Evolutionary conservation across 2,113 vertebrate species (phyloP), one percentile per base, ranked within the genome.

Genomic region (Apeltes quadracus): DNA sequence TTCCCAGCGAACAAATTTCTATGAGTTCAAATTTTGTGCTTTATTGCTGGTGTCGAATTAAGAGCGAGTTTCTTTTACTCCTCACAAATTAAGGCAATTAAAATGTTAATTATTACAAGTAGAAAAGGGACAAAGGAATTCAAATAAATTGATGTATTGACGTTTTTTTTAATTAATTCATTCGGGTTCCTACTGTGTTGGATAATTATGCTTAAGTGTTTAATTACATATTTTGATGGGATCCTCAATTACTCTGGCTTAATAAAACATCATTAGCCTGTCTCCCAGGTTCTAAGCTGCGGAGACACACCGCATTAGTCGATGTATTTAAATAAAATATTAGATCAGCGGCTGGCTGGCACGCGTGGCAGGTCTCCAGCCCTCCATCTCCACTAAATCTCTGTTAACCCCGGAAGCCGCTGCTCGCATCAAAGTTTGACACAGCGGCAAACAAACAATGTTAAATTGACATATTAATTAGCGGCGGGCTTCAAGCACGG

Each of bases 211-310:
- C 93, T 94, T 94, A 94, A 95, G 95, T 95, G 95, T 95, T 97
- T 96, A 96, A 96, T 96, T 95, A 96, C 95, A 95, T 96, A 96
- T 96, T 96, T 95, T 94, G 94, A 94, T 94, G 94, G 92, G 94
- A 92, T 93, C 95, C 96, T 96, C 95, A 95, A 96, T 95, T 95
- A 96, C 95, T 95, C 88, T 89, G 93, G 95, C 93, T 93, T 92
- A 94, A 93, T 94, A 95, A 95, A 94, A 94, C 94, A 95, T 94
- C 94, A 95, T 94, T 93, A 94, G 95, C 91, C 90, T 85, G 95
- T 95, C 92, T 95, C 94, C 92, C 91, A 94, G 95, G 95, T 94
- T 94, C 92, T 85, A 89, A 92, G 93, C 92, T 92, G 84, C 81
- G 81, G 86, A 92, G 90, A 92, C 90, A 50, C 90, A 81, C 78